A percentile compares a stretch with the other conserved stretches of the same genome.
These are phyloP conservation scores for Semaprochilodus insignis DNA, from an alignment of 2,797 vertebrate genomes.

Conservation along the genomic window DNA sequence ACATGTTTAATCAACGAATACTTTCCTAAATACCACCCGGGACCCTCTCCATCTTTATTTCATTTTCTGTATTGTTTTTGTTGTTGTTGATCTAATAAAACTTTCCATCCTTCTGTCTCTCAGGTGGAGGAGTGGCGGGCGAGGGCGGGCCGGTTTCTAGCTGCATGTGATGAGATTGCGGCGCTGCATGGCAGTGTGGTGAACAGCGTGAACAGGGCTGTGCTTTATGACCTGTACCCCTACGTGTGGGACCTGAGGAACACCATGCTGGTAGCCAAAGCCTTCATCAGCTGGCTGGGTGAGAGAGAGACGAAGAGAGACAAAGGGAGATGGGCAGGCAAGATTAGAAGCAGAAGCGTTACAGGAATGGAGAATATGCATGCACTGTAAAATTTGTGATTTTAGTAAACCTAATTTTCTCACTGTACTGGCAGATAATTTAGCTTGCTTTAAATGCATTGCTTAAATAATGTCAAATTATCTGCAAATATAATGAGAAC, in stretches of 20 bases:
- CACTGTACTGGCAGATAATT: too few relatives aligned
- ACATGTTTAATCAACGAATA: not conserved
- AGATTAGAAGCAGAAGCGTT: not conserved
- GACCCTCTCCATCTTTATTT: not conserved
- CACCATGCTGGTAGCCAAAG: constrained; percentile 81
- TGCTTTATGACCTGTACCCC: constrained; percentile 88
- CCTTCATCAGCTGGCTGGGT: constrained; percentile 88
- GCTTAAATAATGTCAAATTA: too few relatives aligned
- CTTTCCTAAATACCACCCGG: not conserved
- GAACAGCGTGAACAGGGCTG: constrained; percentile 75
- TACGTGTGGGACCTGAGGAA: constrained; percentile 90
- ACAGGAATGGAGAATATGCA: too few relatives aligned
- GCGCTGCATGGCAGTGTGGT: constrained; percentile 83
- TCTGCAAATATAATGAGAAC: too few relatives aligned
- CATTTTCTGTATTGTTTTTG: not conserved
- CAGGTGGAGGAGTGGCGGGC: constrained; percentile 79
- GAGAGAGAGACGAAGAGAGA: constrained; percentile 16
- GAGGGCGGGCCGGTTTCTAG: constrained; percentile 77
- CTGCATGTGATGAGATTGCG: constrained; percentile 77
- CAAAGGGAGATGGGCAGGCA: not conserved
- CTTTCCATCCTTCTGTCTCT: not conserved
- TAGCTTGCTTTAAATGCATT: too few relatives aligned
- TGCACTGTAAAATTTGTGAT: too few relatives aligned
- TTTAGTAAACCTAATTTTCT: too few relatives aligned
- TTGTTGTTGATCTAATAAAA: not conserved